A percentile compares a stretch with the other conserved stretches of the same genome.
These are phyloP conservation scores for Epistrophella euchroma DNA, from an alignment of 2,888 invertebrate genomes.

Conservation along the genomic window DNA sequence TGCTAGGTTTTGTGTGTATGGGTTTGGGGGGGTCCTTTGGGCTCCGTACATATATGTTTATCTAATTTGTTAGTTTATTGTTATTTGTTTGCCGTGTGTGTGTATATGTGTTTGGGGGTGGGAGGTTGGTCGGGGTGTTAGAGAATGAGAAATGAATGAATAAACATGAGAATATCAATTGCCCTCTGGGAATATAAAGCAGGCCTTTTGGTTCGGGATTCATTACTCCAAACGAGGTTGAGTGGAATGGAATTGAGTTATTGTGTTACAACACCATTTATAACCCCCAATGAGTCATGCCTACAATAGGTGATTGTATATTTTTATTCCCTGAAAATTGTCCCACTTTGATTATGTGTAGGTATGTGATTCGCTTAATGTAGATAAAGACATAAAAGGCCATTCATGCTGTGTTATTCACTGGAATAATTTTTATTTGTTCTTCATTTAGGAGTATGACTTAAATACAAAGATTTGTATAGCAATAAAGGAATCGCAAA, in stretches of 20 bases:
- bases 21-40: conserved; percentile 29
- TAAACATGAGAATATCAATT: conserved; percentile 67
- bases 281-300: conserved; percentile 47
- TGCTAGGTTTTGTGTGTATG: background rate
- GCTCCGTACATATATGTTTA: conserved; percentile 54
- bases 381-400: conserved; percentile 21
- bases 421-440: conserved; percentile 5
- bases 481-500: background rate
- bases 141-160: conserved; percentile 46
- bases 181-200: conserved; percentile 55
- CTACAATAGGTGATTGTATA: conserved; percentile 28
- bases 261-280: conserved; percentile 52
- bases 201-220: conserved; percentile 54
- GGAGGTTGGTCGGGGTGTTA: background rate
- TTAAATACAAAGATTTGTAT: background rate
- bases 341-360: conserved; percentile 8
- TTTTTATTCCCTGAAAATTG: conserved; percentile 37
- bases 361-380: conserved; percentile 16
- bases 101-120: no score
- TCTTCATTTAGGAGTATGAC: background rate
- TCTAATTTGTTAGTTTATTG: conserved; percentile 73
- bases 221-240: conserved; percentile 55
- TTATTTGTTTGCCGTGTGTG: conserved; percentile 63
- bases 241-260: conserved; percentile 45
- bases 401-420: background rate